Base-by-base conservation (phyloP, 2,797 vertebrate species). In the Sebastes hopkinsi region DNA sequence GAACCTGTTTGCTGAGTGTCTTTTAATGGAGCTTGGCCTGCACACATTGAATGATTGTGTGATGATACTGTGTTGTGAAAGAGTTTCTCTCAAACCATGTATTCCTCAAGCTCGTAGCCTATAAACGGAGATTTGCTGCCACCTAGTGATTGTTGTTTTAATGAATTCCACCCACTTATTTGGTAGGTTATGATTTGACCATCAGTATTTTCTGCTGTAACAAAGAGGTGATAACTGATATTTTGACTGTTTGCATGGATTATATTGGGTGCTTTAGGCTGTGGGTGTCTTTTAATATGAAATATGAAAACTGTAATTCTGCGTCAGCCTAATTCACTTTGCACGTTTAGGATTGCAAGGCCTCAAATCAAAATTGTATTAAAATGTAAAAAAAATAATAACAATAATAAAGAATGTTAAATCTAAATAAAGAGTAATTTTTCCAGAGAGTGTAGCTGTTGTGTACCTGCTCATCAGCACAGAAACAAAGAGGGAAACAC, bases 401-500 rank as follows among this genome's bases (percentile, higher is more conserved):
- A 30, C n/a, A 20, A 50, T n/a, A 29, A 50, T 22, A 9, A 68
- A 52, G 13, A 29, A 3, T 50, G 3, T 5, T 23, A 8, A 50
- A 36, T 67, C 3, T 12, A 52, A 42, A 16, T n/a, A 2, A 29
- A 9, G 10, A 22, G 13, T 58, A 3, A 9, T 32, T 56, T 36
- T 3, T 23, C 2, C 67, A 85, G 74, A 72, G 56, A 52, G 10
- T n/a, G 22, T 27, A 8, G 23, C 12, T 27, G 29, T 11, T n/a
- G 3, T 22, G 27, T 9, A 52, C 12, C 71, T 42, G 54, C 52
- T 65, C 77, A 70, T 70, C 62, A 36, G 54, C 73, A 67, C 76
- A 78, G 72, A 77, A 74, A 86, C 88, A 89, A 84, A 87, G 75
- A 76, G 77, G 87, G 85, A 82, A 79, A 72, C 89, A 84, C 80